Conservation (phyloP, 2,113 vertebrate species). For the Amblyopsis rosae region DNA sequence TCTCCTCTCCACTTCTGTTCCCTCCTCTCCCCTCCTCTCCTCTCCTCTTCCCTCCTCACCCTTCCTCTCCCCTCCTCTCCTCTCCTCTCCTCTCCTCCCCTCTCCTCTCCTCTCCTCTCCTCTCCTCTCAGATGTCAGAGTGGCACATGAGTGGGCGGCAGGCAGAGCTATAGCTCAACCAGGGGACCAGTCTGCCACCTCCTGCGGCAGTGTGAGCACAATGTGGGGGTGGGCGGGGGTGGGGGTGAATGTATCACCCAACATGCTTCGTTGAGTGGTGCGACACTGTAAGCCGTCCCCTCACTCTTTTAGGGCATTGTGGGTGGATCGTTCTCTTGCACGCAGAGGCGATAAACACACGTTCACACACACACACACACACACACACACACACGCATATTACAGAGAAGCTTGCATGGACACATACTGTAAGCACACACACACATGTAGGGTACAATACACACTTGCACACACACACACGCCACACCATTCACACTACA, state of each 20-base stretch:
- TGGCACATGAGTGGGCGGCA: conserved; percentile 71
- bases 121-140: conserved; percentile 67
- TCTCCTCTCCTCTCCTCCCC: conserved; percentile 33
- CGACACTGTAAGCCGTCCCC: conserved; percentile 28
- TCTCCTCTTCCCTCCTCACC: not conserved
- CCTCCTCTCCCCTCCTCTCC: conserved; percentile 24
- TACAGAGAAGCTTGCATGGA: not conserved
- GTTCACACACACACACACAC: no score
- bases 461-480: no score
- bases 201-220: conserved; percentile 62
- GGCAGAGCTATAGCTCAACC: conserved; percentile 53
- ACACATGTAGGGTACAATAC: not conserved
- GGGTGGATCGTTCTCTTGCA: no score
- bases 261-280: conserved; percentile 5
- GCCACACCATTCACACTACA: no score
- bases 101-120: conserved; percentile 52
- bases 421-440: not conserved
- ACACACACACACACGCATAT: not conserved
- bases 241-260: no score
- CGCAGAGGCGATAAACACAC: no score
- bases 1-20: conserved; percentile 27
- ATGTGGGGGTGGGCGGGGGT: conserved; percentile 28
- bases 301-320: conserved; percentile 16
- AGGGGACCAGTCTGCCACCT: conserved; percentile 27
- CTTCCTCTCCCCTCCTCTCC: conserved; percentile 27